Evolutionary conservation across 1,140 invertebrate species (phyloP).

Genomic region (Macrostomum lignano): DNA sequence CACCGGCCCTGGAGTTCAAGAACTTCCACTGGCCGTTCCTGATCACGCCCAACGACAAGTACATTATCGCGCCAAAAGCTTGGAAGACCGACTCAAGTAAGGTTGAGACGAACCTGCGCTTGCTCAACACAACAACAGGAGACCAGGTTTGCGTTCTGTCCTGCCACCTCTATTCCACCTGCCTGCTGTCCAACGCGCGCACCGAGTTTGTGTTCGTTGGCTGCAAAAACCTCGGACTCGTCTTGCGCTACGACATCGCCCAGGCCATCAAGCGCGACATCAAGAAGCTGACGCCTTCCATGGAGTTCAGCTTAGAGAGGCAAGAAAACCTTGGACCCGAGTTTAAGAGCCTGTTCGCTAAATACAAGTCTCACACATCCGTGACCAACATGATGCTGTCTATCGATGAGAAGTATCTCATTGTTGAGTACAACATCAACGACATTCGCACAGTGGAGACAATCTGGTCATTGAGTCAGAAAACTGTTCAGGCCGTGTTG

Average conservation of each 20-base stretch:
- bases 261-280: neutral
- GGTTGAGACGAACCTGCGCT: neutral
- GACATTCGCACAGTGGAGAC: neutral
- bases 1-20: neutral
- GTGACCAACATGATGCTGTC: neutral
- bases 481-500: no score
- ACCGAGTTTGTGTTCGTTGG: neutral
- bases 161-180: neutral
- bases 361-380: neutral
- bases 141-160: neutral
- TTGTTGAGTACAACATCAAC: slow-evolving; percentile 1
- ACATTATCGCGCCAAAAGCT: neutral
- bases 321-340: neutral
- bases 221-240: neutral
- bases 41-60: slow-evolving; percentile 1
- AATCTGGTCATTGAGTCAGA: neutral
- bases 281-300: neutral
- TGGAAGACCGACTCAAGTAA: neutral
- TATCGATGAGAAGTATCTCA: slow-evolving; percentile 1
- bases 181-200: neutral
- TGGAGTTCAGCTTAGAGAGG: neutral
- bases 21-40: neutral
- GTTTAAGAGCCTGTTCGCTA: neutral
- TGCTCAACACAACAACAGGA: neutral
- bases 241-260: neutral